Conservation (phyloP, 1,140 invertebrate species). For the Aphelenchoides avenae region DNA sequence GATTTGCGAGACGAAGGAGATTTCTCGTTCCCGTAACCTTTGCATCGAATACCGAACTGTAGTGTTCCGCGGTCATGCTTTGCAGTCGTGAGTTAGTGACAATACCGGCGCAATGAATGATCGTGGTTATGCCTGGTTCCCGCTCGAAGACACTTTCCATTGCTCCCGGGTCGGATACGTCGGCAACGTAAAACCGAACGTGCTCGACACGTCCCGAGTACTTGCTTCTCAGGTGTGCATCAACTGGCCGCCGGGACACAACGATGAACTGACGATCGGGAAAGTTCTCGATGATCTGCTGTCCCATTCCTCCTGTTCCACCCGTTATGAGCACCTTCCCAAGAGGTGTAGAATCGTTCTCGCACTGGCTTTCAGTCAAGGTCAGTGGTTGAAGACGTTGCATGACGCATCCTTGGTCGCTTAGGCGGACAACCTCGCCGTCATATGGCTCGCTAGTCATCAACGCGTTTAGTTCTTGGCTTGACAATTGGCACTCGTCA, state of each 20-base stretch:
- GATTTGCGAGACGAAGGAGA: constrained; percentile 8
- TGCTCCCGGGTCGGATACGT: constrained; percentile 3
- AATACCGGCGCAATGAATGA: constrained; percentile 31
- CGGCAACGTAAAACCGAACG: neutral
- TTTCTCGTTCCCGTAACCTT: constrained; percentile 35
- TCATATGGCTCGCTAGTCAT: too few relatives aligned
- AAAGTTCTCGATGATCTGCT: constrained; percentile 11
- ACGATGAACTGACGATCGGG: constrained; percentile 6
- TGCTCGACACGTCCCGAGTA: neutral
- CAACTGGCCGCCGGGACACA: too few relatives aligned
- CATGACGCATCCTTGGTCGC: too few relatives aligned
- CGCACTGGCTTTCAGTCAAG: too few relatives aligned
- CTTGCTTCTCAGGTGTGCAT: too few relatives aligned
- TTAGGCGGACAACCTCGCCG: too few relatives aligned
- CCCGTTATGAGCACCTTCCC: constrained; percentile 28
- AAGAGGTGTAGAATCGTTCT: too few relatives aligned
- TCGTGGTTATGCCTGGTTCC: constrained; percentile 12
- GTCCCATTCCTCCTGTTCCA: constrained; percentile 22
- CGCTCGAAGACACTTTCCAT: constrained; percentile 8
- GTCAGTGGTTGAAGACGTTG: too few relatives aligned
- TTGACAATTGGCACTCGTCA: neutral
- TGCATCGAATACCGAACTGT: constrained; percentile 14
- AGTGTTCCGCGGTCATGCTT: constrained; percentile 11
- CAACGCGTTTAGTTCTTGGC: neutral
- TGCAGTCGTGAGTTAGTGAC: constrained; percentile 18